Evolutionary conservation across 1,140 invertebrate species (phyloP).

Genomic region (Macrobrachium rosenbergii): DNA sequence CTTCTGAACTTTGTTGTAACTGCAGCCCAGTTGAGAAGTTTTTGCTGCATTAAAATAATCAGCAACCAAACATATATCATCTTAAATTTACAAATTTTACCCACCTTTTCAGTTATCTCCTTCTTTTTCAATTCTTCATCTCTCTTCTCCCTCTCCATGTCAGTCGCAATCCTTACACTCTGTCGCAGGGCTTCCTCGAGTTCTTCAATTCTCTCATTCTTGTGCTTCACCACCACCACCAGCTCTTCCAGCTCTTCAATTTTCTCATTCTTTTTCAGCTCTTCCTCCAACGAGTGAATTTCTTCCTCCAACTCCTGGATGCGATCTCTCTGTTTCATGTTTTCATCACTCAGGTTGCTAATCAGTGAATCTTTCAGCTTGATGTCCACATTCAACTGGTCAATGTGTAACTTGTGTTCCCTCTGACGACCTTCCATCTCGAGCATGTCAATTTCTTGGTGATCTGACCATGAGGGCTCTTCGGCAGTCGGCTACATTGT

Average conservation of each 20-base stretch:
- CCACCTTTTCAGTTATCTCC: conserved; percentile 67
- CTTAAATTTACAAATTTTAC: not conserved
- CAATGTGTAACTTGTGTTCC: conserved; percentile 61
- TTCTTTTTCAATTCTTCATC: conserved; percentile 59
- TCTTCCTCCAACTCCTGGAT: conserved; percentile 63
- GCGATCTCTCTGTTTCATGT: conserved; percentile 57
- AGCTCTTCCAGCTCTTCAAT: conserved; percentile 74
- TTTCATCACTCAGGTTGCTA: conserved; percentile 56
- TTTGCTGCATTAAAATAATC: too few species aligned
- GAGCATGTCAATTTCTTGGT: conserved; percentile 62
- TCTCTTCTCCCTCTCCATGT: conserved; percentile 72
- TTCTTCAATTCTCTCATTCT: conserved; percentile 79
- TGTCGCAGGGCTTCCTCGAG: conserved; percentile 82
- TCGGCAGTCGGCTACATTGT: not conserved
- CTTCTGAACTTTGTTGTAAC: too few species aligned
- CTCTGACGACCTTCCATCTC: conserved; percentile 64
- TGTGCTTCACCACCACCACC: conserved; percentile 72
- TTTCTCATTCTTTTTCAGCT: conserved; percentile 65
- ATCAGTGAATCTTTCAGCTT: conserved; percentile 65
- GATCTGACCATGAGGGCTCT: conserved; percentile 20
- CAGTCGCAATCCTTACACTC: conserved; percentile 74
- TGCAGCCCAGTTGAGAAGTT: too few species aligned
- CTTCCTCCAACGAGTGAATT: conserved; percentile 63
- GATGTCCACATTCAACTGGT: conserved; percentile 64
- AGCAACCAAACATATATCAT: too few species aligned